These are phyloP conservation scores for Pteromalus puparum DNA, from an alignment of 1,140 invertebrate genomes.

Conservation along the genomic window DNA sequence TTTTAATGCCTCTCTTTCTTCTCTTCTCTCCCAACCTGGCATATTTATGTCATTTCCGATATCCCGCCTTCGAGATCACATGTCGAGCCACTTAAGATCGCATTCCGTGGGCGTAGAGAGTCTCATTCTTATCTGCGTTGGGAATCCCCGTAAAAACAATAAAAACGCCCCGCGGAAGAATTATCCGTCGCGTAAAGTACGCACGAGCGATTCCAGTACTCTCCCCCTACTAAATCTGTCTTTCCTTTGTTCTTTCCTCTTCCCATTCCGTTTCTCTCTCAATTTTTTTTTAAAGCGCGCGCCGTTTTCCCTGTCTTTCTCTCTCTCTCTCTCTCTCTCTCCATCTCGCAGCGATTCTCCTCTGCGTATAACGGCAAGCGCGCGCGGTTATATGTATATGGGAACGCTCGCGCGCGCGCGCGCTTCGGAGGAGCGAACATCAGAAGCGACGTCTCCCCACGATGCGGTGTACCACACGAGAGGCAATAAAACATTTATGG, in stretches of 20 bases:
- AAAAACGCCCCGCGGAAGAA: slow-evolving; percentile 65
- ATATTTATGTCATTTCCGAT: slow-evolving; percentile 59
- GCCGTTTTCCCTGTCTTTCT: slow-evolving; percentile 11
- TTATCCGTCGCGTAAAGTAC: slow-evolving; percentile 61
- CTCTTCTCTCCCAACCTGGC: slow-evolving; percentile 1
- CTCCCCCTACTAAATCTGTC: slow-evolving; percentile 38
- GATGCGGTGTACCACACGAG: slow-evolving; percentile 47
- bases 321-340: background rate
- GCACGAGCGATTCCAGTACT: slow-evolving; percentile 35
- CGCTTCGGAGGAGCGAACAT: slow-evolving; percentile 15
- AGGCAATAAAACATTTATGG: slow-evolving; percentile 69
- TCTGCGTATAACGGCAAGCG: background rate
- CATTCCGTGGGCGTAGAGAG: slow-evolving; percentile 53
- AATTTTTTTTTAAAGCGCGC: slow-evolving; percentile 7
- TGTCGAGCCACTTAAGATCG: slow-evolving; percentile 61
- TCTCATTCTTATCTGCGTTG: slow-evolving; percentile 32
- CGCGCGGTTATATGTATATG: slow-evolving; percentile 6
- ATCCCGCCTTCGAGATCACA: slow-evolving; percentile 57
- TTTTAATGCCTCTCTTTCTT: slow-evolving; percentile 33
- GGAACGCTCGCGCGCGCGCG: background rate
- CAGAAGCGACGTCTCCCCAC: slow-evolving; percentile 36
- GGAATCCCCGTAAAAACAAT: slow-evolving; percentile 60
- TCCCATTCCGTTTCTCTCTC: background rate
- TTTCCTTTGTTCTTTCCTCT: slow-evolving; percentile 28
- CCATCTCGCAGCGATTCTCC: slow-evolving; percentile 9